These are phyloP conservation scores for Dryobota labecula DNA, from an alignment of 2,888 invertebrate species.

Conservation along the genomic window DNA sequence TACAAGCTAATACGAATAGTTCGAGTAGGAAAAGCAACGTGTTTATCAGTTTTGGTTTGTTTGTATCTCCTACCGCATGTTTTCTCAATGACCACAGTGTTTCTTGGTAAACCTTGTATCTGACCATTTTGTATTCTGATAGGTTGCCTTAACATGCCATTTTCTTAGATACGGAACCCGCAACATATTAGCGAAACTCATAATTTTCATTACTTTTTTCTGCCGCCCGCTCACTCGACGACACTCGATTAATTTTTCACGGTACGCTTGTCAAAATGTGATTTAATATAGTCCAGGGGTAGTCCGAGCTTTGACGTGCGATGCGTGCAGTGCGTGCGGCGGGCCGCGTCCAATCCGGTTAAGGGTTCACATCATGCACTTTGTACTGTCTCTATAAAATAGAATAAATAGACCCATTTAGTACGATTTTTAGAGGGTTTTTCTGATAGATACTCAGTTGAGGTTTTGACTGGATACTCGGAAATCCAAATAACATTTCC, in stretches of 20 bases:
- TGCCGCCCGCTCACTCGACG: slow-evolving; percentile 83
- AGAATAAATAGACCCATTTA: slow-evolving; percentile 9
- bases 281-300: slow-evolving; percentile 87
- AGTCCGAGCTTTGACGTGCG: slow-evolving; percentile 85
- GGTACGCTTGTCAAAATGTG: slow-evolving; percentile 90
- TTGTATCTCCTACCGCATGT: not conserved
- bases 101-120: not conserved
- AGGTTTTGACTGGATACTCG: slow-evolving; percentile 12
- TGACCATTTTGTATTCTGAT: not conserved
- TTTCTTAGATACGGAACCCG: slow-evolving; percentile 44
- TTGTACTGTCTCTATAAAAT: slow-evolving; percentile 45
- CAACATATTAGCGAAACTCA: slow-evolving; percentile 22
- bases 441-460: not conserved
- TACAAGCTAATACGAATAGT: not conserved
- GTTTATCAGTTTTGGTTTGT: not conserved
- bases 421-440: not conserved
- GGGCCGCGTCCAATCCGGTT: slow-evolving; percentile 69
- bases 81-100: not conserved
- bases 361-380: slow-evolving; percentile 58
- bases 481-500: slow-evolving; percentile 36
- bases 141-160: not conserved
- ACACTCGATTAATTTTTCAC: slow-evolving; percentile 90
- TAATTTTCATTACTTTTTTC: slow-evolving; percentile 72
- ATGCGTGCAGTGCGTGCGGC: slow-evolving; percentile 77
- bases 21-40: not conserved